Conservation (phyloP, 2,888 invertebrate genomes). For the Zygogramma bicolorata region DNA sequence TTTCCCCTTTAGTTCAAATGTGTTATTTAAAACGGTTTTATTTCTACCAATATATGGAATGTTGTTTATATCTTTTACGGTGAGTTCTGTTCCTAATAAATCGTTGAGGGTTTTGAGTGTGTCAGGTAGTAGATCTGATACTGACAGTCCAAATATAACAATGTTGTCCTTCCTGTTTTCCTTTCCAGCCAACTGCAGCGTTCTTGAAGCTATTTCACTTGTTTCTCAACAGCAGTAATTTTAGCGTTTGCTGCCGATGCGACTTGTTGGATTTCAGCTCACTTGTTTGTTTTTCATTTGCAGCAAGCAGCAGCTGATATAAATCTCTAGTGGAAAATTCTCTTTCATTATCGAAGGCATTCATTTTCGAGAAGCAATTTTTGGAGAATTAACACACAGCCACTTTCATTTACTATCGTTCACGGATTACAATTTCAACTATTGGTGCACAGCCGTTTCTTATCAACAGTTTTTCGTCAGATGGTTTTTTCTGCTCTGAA, state of each 20-base stretch:
- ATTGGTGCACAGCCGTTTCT: not conserved
- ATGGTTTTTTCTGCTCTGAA: not conserved
- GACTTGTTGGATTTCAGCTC: not conserved
- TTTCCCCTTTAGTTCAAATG: not conserved
- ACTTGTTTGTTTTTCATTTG: not conserved
- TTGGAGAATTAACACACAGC: not conserved
- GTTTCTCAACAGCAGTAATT: not conserved
- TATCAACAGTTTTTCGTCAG: not conserved
- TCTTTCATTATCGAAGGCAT: not conserved
- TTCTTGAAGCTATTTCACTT: not conserved
- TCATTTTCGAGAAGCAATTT: not conserved
- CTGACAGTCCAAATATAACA: not conserved
- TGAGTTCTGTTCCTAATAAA: not conserved
- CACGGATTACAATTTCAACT: not conserved
- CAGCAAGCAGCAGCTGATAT: not conserved
- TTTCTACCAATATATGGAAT: not conserved
- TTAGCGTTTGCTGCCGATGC: not conserved
- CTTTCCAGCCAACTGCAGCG: not conserved
- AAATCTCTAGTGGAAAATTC: not conserved
- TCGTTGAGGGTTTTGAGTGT: not conserved
- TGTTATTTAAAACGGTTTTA: not conserved
- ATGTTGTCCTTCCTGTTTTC: not conserved
- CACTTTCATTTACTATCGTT: not conserved
- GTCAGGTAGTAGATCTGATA: not conserved
- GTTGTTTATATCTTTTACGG: not conserved